A percentile compares a stretch with the other conserved stretches of the same genome.
Conservation (phyloP, 2,888 invertebrate species). For the Drosophila neotestacea region DNA sequence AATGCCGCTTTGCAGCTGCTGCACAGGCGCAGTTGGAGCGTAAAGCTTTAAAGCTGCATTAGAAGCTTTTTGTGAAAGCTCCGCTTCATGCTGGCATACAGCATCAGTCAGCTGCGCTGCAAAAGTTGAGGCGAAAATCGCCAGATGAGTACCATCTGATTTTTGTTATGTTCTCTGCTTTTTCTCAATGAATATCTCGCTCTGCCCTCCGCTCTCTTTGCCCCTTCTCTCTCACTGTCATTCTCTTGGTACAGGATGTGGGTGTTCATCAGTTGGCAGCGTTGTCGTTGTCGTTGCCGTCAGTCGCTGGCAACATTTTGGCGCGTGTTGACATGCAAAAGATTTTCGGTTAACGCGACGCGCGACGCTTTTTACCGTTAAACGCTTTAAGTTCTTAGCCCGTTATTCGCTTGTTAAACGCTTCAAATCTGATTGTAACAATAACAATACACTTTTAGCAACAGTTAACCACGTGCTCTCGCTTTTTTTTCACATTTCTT, state of each 20-base stretch:
- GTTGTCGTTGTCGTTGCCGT: slow-evolving; percentile 54
- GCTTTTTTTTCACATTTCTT: slow-evolving; percentile 6
- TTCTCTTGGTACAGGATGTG: slow-evolving; percentile 11
- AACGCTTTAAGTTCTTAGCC: slow-evolving; percentile 64
- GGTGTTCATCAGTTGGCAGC: slow-evolving; percentile 43
- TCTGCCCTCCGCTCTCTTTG: not conserved
- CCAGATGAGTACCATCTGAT: slow-evolving; percentile 69
- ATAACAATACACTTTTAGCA: slow-evolving; percentile 19
- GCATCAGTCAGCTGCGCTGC: slow-evolving; percentile 69
- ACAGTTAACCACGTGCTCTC: slow-evolving; percentile 6
- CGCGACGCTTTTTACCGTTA: slow-evolving; percentile 77
- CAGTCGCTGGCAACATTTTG: slow-evolving; percentile 85
- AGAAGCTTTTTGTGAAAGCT: slow-evolving; percentile 21
- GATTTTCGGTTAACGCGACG: slow-evolving; percentile 74
- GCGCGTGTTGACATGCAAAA: slow-evolving; percentile 85
- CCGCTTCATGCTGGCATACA: slow-evolving; percentile 28
- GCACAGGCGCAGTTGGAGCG: slow-evolving; percentile 39
- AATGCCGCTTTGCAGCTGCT: slow-evolving; percentile 42
- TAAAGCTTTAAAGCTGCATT: slow-evolving; percentile 16
- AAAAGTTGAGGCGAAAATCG: slow-evolving; percentile 58
- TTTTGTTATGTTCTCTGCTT: slow-evolving; percentile 62
- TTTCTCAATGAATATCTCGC: slow-evolving; percentile 64
- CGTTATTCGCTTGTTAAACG: slow-evolving; percentile 54
- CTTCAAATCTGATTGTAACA: slow-evolving; percentile 40
- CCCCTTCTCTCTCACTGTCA: too few relatives aligned